Evolutionary conservation across 2,888 invertebrate genomes (phyloP).

Genomic region (Ophion obscuratus): DNA sequence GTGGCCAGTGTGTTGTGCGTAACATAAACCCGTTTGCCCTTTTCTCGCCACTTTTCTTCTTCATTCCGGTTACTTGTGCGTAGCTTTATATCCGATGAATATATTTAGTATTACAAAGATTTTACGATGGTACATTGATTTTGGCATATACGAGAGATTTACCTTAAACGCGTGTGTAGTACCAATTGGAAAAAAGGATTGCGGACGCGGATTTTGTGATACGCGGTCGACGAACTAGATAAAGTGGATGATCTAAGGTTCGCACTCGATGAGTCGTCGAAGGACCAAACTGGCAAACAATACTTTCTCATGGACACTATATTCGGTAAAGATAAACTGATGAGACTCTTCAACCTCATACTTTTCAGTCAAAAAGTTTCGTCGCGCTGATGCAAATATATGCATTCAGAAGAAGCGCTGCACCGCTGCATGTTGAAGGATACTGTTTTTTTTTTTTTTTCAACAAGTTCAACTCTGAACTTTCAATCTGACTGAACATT

Average conservation of each 20-base stretch:
- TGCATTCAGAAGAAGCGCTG: no score
- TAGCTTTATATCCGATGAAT: slow-evolving; percentile 28
- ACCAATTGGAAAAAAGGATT: not conserved
- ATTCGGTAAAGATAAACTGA: not conserved
- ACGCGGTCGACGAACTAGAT: not conserved
- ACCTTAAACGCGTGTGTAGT: slow-evolving; percentile 18
- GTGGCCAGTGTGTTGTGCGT: slow-evolving; percentile 7
- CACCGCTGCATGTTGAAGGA: no score
- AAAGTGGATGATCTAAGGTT: not conserved
- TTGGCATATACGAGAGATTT: slow-evolving; percentile 55
- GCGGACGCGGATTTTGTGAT: not conserved
- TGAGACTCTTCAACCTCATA: not conserved
- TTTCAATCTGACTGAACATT: not conserved
- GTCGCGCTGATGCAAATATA: no score
- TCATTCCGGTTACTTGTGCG: slow-evolving; percentile 37
- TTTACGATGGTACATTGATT: slow-evolving; percentile 44
- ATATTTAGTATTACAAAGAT: slow-evolving; percentile 23
- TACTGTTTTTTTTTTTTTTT: no score
- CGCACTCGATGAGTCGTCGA: not conserved
- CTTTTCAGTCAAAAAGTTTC: not conserved
- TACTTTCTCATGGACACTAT: not conserved
- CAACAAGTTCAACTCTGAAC: not conserved
- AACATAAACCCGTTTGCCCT: not conserved
- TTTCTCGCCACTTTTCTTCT: not conserved
- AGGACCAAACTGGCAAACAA: not conserved